Evolutionary conservation across 1,140 invertebrate genomes (phyloP), one percentile per base, ranked within the genome.

Genomic region (Colletes latitarsis): DNA sequence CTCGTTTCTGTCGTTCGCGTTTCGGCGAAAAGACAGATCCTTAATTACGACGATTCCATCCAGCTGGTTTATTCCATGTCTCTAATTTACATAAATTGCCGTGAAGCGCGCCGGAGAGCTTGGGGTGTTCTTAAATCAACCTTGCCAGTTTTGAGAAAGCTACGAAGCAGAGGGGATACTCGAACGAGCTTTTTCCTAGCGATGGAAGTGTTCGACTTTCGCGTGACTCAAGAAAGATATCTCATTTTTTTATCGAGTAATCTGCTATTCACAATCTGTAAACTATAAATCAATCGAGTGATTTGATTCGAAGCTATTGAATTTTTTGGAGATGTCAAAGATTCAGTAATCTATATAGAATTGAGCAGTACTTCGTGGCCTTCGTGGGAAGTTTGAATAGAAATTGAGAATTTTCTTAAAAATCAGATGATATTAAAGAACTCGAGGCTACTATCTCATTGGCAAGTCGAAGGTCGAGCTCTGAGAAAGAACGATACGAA

Each of bases 71-170:
- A 19, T 60, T 69, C n/a, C 17, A n/a, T 15, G 21, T 8, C 49
- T 19, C 17, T 39, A 14, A 58, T 77, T 77, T 69, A 43, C 41
- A 60, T 60, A 9, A 46, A 76, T 69, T 67, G 55, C 70, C 15
- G 10, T 12, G 6, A 52, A 49, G 55, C 17, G 10, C 12, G 8
- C 4, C 17, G 12, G 30, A 21, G n/a, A 43, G n/a, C n/a, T n/a
- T 60, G 57, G 14, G 53, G 12, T 5, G 64, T 69, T 52, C 17
- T 70, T 77, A 77, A 77, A 70, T 70, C 64, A 70, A 30, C 14
- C 39, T 8, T 19, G 12, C 12, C 41, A n/a, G 53, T 39, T 69
- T 53, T 17, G 43, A 46, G 41, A 49, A 58, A n/a, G 64, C 15
- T 77, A 39, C 10, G 19, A 21, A 30, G 2, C 10, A 12, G 21